A percentile compares a stretch with the other conserved stretches of the same genome.
phyloP scores from a whole-genome alignment of 2,797 vertebrate genomes.

The Chrosomus eos region DNA sequence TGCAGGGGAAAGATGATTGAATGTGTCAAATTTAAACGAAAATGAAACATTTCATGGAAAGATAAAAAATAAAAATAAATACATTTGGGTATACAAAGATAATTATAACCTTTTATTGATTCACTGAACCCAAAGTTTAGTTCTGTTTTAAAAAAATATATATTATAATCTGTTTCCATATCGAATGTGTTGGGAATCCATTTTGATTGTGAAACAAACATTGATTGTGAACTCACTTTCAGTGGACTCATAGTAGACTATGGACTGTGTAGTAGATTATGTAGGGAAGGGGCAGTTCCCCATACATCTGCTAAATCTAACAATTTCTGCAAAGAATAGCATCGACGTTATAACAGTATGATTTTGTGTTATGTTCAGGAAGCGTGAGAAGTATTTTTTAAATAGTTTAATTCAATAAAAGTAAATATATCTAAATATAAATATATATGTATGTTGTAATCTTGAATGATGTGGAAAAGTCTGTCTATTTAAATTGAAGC shows the following conservation, averaged over 20 bases:
- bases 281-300: constrained; percentile 7
- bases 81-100: not conserved
- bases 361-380: constrained; percentile 14
- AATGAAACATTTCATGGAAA: not conserved
- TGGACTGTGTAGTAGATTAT: not conserved
- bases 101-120: not conserved
- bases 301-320: not conserved
- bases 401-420: not conserved
- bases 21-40: not conserved
- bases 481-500: constrained; percentile 6
- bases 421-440: constrained; percentile 15
- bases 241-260: not conserved
- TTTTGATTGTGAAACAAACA: not conserved
- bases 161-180: not conserved
- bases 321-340: not conserved
- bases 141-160: not conserved
- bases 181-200: not conserved
- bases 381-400: constrained; percentile 7
- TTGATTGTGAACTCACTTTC: constrained; percentile 7
- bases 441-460: constrained; percentile 16
- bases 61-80: too few relatives aligned
- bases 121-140: not conserved
- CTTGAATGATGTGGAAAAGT: constrained; percentile 19
- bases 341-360: not conserved
- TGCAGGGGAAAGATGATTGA: not conserved